Base-by-base conservation (phyloP, 1,140 invertebrate species). In the Phthorimaea operculella region DNA sequence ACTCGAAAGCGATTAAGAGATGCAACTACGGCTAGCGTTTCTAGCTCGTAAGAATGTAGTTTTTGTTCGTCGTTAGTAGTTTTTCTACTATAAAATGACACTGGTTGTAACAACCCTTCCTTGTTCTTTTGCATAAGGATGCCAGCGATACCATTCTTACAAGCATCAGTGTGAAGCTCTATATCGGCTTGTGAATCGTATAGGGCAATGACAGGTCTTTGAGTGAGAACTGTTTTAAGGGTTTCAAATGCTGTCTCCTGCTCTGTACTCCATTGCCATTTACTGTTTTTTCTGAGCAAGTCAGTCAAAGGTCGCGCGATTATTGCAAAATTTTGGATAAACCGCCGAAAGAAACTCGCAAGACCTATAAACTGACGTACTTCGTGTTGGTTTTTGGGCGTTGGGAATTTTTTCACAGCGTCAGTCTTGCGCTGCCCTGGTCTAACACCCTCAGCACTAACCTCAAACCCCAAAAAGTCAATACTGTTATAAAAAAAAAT, bases 401-500 rank as follows among this genome's bases (percentile, higher is more conserved):
- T 33, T 9, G 49, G 18, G 12, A 51, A 51, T 28, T 5, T 12
- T 21, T 14, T 12, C 4, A 51, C 49, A 11, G 21, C 49, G 12
- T 51, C 49, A 21, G 49, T 51, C 28, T 51, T 51, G 9, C 28
- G 17, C 18, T 11, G 18, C 1, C 49, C 49, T 14, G 61, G 59
- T 57, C 55, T 17, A 1, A 72, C 55, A 10, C 60, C 63, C 4
- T 58, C 15, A 45, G 15, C 28, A n/a, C 33, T 53, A 15, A 73
- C 51, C 47, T 60, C 57, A 45, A 55, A 62, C 16, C 60, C 64
- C 7, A 71, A 51, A 49, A 68, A 75, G 16, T 66, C 52, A 7
- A 71, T 61, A 47, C 58, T 45, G 0, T 9, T 57, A 17, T 28
- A 56, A 42, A 33, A 65, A 51, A 51, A 79, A 76, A 4, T 48